Evolutionary conservation across 2,113 vertebrate genomes (phyloP), one percentile per base, ranked within the genome.

Genomic region (Suncus etruscus): DNA sequence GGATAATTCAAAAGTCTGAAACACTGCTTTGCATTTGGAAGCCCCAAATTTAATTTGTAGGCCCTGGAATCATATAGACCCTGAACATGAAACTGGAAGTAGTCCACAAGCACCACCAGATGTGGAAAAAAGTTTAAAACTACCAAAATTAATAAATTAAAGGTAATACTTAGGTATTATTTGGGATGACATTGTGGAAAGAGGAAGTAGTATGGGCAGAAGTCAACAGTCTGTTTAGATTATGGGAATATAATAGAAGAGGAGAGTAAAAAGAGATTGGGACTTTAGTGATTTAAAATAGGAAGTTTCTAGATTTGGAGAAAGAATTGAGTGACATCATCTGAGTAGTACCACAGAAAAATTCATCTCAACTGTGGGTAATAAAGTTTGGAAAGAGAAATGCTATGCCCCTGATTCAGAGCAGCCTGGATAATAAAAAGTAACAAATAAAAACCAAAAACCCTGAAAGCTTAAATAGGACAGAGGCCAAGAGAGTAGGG

Each of bases 241-340:
- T 81, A n/a, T 66, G 39, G 22, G 31, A 1, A 29, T 1, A 8
- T 61, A 61, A 61, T 61, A 20, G 58, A 61, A 61, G 58, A 61
- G 58, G 31, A 73, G 88, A 7, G 22, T 32, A 76, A 83, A 80
- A 29, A 72, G 45, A 63, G 22, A 83, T 81, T 63, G 72, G 47
- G 6, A 12, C 11, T 83, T 66, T 88, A 72, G 82, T 78, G 11
- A 58, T 85, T 63, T 73, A 29, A 10, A 85, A 91, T 75, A 48
- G 86, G 24, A 90, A 85, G 18, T 48, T 54, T 48, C 51, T 85
- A 88, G 31, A 27, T 78, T 82, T 85, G 88, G 68, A 90, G 54
- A 51, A 89, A 75, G 20, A 51, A 31, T 70, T 69, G 31, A 51
- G 11, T 91, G n/a, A 50, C 29, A 32, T 83, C 27, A 48, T 81